Conservation (phyloP, 2,113 vertebrate species). For the Sander lucioperca region DNA sequence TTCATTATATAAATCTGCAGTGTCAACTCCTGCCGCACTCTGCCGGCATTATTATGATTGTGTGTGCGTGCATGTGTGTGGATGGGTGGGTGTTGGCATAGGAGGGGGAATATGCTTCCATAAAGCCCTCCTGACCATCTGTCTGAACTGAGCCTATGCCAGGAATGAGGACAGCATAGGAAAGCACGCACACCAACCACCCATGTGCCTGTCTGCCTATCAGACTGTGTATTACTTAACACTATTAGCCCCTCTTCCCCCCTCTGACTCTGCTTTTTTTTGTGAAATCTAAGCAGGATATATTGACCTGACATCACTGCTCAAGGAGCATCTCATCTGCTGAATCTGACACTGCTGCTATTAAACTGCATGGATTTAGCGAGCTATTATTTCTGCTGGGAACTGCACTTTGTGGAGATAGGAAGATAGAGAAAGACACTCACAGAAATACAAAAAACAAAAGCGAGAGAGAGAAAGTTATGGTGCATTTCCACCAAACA, state of each 20-base stretch:
- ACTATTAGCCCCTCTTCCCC: not conserved
- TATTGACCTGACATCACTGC: conserved; percentile 28
- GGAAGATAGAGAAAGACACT: not conserved
- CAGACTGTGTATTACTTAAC: conserved; percentile 30
- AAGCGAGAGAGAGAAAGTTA: not conserved
- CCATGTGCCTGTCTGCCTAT: conserved; percentile 14
- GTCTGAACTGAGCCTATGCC: conserved; percentile 66
- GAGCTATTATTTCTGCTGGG: conserved; percentile 16
- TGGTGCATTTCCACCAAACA: no score
- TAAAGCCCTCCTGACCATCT: conserved; percentile 77
- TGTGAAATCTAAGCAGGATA: not conserved
- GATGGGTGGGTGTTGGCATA: not conserved
- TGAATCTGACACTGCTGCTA: conserved; percentile 6
- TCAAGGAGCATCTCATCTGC: conserved; percentile 33
- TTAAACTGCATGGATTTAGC: conserved; percentile 9
- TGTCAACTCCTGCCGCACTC: conserved; percentile 24
- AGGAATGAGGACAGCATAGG: conserved; percentile 58
- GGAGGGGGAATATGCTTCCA: conserved; percentile 16
- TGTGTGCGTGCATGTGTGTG: conserved; percentile 18
- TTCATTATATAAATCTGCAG: conserved; percentile 27
- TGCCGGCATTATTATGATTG: conserved; percentile 1
- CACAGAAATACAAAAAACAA: conserved; percentile 5
- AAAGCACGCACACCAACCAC: conserved; percentile 12
- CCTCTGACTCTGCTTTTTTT: conserved; percentile 3
- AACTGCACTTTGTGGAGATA: conserved; percentile 21